Evolutionary conservation across 2,888 invertebrate genomes (phyloP).

Genomic region (Drosophila rubida): DNA sequence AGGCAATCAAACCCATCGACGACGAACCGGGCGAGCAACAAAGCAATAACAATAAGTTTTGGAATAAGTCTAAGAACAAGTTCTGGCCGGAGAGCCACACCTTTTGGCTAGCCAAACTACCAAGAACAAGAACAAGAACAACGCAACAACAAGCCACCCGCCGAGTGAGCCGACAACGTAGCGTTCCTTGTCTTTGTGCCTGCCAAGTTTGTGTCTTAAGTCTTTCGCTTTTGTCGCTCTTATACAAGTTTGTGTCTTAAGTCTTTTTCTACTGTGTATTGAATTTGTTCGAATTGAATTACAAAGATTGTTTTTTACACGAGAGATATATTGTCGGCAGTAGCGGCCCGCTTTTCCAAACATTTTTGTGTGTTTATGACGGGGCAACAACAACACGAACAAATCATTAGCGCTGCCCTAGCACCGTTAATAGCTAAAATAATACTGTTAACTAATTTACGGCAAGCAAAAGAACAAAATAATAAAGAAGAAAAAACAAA

Average conservation of each 20-base stretch:
- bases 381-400: slow-evolving; percentile 41
- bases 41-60: slow-evolving; percentile 11
- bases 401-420: slow-evolving; percentile 58
- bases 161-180: slow-evolving; percentile 34
- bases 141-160: slow-evolving; percentile 29
- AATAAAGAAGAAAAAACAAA: slow-evolving; percentile 47
- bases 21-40: background rate
- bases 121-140: slow-evolving; percentile 15
- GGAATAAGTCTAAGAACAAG: slow-evolving; percentile 57
- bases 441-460: slow-evolving; percentile 79
- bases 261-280: slow-evolving; percentile 57
- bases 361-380: slow-evolving; percentile 26
- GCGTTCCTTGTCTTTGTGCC: slow-evolving; percentile 16
- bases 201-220: slow-evolving; percentile 67
- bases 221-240: slow-evolving; percentile 50
- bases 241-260: slow-evolving; percentile 66
- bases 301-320: slow-evolving; percentile 6
- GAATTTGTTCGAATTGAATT: slow-evolving; percentile 53
- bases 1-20: background rate
- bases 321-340: slow-evolving; percentile 18
- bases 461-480: slow-evolving; percentile 29
- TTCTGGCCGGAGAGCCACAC: slow-evolving; percentile 62
- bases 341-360: slow-evolving; percentile 46
- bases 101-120: slow-evolving; percentile 60
- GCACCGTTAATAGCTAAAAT: slow-evolving; percentile 69